Conservation (phyloP, 2,797 vertebrate genomes). For the Artibeus lituratus region DNA sequence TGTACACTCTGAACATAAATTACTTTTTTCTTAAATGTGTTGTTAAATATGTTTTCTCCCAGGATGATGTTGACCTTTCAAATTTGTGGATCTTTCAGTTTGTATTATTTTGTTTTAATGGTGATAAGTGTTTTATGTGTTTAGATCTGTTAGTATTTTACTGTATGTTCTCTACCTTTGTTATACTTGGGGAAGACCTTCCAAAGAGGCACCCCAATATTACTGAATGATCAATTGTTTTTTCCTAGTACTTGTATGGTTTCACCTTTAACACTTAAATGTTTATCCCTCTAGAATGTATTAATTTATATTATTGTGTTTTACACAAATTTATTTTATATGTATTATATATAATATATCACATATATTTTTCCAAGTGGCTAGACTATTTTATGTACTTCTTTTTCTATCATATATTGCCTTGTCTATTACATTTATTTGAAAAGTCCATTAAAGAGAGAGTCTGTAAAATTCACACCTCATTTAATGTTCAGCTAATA, state of each 20-base stretch:
- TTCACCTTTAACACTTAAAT: slow-evolving; percentile 21
- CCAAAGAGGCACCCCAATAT: not conserved
- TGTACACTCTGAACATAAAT: not conserved
- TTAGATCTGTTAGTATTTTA: not conserved
- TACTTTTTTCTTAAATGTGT: not conserved
- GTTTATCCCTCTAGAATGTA: slow-evolving; percentile 19
- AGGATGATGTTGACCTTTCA: not conserved
- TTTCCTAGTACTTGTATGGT: not conserved
- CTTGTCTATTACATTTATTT: slow-evolving; percentile 19
- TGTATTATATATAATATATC: not conserved
- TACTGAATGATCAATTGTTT: not conserved
- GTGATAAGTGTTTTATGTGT: not conserved
- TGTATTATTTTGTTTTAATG: not conserved
- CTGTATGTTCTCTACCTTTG: not conserved
- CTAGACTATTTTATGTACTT: slow-evolving; percentile 1
- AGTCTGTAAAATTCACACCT: not conserved
- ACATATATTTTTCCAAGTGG: not conserved
- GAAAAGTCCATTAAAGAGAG: slow-evolving; percentile 15
- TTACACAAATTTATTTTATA: not conserved
- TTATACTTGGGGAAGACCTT: not conserved
- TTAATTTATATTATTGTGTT: not conserved
- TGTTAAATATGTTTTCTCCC: slow-evolving; percentile 4
- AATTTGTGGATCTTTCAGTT: not conserved
- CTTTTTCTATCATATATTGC: not conserved
- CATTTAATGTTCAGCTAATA: not conserved